Evolutionary conservation across 2,797 vertebrate genomes (phyloP).

Genomic region (Lithobates pipiens): DNA sequence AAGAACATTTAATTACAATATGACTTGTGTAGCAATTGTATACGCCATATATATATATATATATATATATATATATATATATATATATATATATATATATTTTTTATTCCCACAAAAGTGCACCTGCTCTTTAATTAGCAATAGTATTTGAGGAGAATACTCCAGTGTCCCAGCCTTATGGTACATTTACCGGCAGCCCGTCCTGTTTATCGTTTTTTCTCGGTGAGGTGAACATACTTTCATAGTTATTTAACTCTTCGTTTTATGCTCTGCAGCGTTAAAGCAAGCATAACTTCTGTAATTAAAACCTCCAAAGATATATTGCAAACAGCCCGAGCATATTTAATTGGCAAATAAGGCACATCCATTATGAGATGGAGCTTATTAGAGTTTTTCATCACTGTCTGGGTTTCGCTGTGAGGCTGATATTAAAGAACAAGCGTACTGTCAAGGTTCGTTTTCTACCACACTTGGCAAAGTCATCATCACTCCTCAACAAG

Average conservation of each 20-base stretch:
- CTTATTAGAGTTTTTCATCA: constrained; percentile 62
- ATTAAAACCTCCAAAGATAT: constrained; percentile 55
- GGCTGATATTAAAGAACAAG: constrained; percentile 52
- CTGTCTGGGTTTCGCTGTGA: constrained; percentile 49
- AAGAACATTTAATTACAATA: no score
- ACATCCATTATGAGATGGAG: constrained; percentile 52
- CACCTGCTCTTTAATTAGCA: neutral
- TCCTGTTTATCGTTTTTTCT: constrained; percentile 3
- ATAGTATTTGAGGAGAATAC: neutral
- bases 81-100: no score
- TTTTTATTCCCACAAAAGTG: no score
- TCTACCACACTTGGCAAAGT: constrained; percentile 46
- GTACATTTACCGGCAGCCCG: neutral
- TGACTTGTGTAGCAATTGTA: no score
- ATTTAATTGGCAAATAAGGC: constrained; percentile 60
- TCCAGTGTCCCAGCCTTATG: neutral
- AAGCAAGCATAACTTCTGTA: constrained; percentile 50
- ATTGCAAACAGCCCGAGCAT: constrained; percentile 51
- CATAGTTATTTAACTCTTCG: constrained; percentile 35
- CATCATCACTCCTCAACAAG: constrained; percentile 42
- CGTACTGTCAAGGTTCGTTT: neutral
- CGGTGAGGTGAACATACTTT: neutral
- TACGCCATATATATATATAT: no score
- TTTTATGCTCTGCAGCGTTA: constrained; percentile 47
- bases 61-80: no score